These are phyloP conservation scores for Ormia ochracea DNA, from an alignment of 2,888 invertebrate species.

Conservation along the genomic window DNA sequence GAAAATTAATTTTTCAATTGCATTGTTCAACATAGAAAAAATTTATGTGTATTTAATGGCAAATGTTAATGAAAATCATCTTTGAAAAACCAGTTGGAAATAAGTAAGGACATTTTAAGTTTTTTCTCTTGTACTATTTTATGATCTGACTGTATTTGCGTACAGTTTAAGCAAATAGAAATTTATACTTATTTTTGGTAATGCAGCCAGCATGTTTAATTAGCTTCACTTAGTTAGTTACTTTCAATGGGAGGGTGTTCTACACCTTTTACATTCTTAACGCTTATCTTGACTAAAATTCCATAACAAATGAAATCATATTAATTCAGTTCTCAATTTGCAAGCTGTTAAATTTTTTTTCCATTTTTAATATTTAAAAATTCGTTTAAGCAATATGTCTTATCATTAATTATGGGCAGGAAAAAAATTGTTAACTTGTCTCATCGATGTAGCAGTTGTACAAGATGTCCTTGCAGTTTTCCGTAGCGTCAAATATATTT, in stretches of 20 bases:
- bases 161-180: neutral
- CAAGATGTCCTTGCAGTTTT: neutral
- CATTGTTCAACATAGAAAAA: neutral
- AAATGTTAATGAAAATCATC: neutral
- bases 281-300: neutral
- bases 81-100: neutral
- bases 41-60: neutral
- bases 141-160: neutral
- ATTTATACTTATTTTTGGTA: neutral
- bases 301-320: too few species aligned
- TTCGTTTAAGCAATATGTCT: too few species aligned
- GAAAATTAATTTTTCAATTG: neutral
- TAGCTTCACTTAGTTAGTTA: neutral
- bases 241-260: neutral
- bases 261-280: neutral
- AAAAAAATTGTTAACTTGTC: neutral
- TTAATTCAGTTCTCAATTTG: too few species aligned
- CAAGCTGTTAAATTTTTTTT: too few species aligned
- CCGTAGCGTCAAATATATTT: neutral
- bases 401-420: neutral
- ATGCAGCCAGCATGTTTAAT: neutral
- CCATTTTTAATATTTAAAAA: too few species aligned
- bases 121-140: neutral
- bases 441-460: neutral
- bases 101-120: neutral